Conservation (phyloP, 2,888 invertebrate genomes). For the Cosmorhoe ocellata region DNA sequence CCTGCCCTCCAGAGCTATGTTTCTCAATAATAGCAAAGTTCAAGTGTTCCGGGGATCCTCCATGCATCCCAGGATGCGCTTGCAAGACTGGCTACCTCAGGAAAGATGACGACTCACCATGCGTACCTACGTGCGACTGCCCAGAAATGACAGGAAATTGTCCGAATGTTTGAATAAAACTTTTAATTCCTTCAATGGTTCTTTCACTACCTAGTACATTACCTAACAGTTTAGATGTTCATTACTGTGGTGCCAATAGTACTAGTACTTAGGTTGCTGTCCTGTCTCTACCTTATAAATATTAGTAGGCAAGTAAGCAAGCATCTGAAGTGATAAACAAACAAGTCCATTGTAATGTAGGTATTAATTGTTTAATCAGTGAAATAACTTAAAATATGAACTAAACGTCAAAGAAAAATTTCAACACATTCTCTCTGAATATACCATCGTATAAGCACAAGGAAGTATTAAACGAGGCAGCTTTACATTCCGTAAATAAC, state of each 20-base stretch:
- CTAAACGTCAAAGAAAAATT: constrained; percentile 21
- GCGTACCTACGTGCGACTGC: constrained; percentile 40
- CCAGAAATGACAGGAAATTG: constrained; percentile 28
- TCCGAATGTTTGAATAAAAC: constrained; percentile 5
- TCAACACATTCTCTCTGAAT: constrained; percentile 72
- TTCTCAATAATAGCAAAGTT: constrained; percentile 23
- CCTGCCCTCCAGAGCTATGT: constrained; percentile 35
- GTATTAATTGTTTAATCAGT: constrained; percentile 11
- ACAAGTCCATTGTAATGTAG: too few species aligned
- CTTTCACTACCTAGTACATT: too few species aligned
- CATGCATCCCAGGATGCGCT: constrained; percentile 35
- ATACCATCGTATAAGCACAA: constrained; percentile 72
- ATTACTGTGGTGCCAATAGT: too few species aligned
- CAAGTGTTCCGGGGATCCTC: constrained; percentile 32
- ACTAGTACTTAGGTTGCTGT: too few species aligned
- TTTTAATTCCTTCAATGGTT: too few species aligned
- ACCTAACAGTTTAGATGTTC: too few species aligned
- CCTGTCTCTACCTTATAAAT: too few species aligned
- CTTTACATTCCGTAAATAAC: constrained; percentile 66
- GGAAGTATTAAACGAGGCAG: constrained; percentile 59
- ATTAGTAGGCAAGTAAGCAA: too few species aligned
- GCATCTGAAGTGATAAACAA: too few species aligned
- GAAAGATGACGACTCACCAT: constrained; percentile 26
- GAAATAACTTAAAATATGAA: constrained; percentile 6
- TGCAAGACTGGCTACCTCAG: constrained; percentile 43